Conservation (phyloP, 2,113 vertebrate species). For the Urocynchramus pylzowi region DNA sequence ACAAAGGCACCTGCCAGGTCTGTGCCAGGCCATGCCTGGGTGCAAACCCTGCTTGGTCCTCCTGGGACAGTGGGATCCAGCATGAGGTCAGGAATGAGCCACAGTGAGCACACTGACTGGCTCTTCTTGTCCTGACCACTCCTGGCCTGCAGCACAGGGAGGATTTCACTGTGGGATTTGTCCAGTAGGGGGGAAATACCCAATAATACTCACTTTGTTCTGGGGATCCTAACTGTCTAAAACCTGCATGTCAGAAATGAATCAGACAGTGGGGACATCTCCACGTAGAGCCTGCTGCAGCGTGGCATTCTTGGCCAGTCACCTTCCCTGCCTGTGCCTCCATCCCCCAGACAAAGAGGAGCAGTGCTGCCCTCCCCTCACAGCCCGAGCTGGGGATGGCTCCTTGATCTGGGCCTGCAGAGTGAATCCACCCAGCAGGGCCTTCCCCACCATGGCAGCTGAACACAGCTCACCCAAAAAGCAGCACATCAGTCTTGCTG, state of each 20-base stretch:
- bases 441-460: neutral
- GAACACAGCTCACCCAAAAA: neutral
- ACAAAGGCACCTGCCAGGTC: neutral
- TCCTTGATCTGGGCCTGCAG: neutral
- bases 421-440: neutral
- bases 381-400: neutral
- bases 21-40: neutral
- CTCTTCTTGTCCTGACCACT: neutral
- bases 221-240: neutral
- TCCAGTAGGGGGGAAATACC: fast-evolving
- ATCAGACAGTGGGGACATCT: neutral
- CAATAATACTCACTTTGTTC: neutral
- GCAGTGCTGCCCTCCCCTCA: fast-evolving
- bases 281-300: fast-evolving
- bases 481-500: conserved; percentile 5
- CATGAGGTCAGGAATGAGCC: neutral
- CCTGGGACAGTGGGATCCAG: neutral
- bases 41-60: neutral
- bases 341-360: fast-evolving
- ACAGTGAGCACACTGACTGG: neutral
- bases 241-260: neutral
- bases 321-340: neutral
- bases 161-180: neutral
- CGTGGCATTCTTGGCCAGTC: neutral
- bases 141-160: neutral